phyloP scores from a whole-genome alignment of 2,888 invertebrate species.

The Adelognathus sp. region DNA sequence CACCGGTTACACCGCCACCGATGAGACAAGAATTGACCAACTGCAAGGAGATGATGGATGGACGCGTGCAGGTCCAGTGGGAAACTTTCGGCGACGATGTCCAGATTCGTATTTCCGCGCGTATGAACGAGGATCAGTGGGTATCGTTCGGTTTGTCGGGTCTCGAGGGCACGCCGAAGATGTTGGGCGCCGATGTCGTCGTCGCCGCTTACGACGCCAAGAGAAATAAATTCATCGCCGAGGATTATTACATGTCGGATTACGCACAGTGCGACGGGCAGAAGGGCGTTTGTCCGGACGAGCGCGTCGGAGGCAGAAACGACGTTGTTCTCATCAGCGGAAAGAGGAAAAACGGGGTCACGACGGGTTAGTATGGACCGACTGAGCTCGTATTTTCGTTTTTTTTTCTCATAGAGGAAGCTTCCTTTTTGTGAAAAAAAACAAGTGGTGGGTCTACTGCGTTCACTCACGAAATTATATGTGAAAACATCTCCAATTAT shows the following conservation, averaged over 20 bases:
- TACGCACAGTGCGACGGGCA: slow-evolving; percentile 91
- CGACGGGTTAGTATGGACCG: slow-evolving; percentile 84
- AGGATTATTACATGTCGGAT: slow-evolving; percentile 93
- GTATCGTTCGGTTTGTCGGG: slow-evolving; percentile 95
- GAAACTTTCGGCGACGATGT: slow-evolving; percentile 89
- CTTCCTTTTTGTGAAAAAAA: no score
- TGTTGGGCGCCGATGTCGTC: slow-evolving; percentile 92
- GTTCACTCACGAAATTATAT: no score
- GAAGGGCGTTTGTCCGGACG: slow-evolving; percentile 93
- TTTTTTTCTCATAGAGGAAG: no score
- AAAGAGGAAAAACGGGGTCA: slow-evolving; percentile 89
- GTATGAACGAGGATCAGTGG: slow-evolving; percentile 92
- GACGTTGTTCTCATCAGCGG: slow-evolving; percentile 90
- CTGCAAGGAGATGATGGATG: slow-evolving; percentile 92
- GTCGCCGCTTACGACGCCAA: slow-evolving; percentile 88
- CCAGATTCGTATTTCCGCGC: slow-evolving; percentile 90
- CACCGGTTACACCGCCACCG: slow-evolving; percentile 83
- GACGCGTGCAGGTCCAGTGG: slow-evolving; percentile 94
- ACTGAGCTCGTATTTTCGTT: no score
- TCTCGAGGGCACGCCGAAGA: slow-evolving; percentile 87
- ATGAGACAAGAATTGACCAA: slow-evolving; percentile 83
- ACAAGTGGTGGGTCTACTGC: no score
- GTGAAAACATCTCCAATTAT: no score
- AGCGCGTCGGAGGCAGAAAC: slow-evolving; percentile 89
- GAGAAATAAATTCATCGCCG: slow-evolving; percentile 86